Evolutionary conservation across 2,888 invertebrate species (phyloP), one percentile per base, ranked within the genome.

Genomic region (Nineta flava): DNA sequence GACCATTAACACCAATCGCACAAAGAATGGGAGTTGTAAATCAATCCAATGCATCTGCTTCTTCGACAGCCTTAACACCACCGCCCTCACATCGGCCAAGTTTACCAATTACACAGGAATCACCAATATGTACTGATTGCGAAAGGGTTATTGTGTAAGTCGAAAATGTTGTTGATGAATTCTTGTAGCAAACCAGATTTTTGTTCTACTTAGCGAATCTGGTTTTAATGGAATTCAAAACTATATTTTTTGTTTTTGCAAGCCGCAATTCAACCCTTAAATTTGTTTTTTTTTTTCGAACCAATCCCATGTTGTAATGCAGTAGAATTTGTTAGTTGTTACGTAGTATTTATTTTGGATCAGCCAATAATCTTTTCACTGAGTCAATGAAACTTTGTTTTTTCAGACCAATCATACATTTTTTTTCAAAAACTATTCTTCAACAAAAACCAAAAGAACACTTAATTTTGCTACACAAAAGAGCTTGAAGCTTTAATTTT

Each of bases 141-240:
- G 86, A 85, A 71, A 78, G 83, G 68, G 76, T 83, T 64, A 87
- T 91, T 69, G 83, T 85, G 91, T 91, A 82, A 85, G 83, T 81
- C 73, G n/a, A n/a, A 69, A 13, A n/a, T 21, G n/a, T 9, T 45
- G 45, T n/a, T 15, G n/a, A n/a, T 21, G 13, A 40, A 15, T 13
- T 40, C 16, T 13, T n/a, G 40, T 15, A 13, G 40, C 7, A 13
- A 40, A 15, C 40, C 26, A 26, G 45, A 19, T 44, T 15, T 44
- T 26, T 5, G 2, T 7, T 26, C 26, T 26, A 26, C 26, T 26
- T 26, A 26, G 6, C n/a, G n/a, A 13, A 13, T 15, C 13, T 40
- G 40, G 16, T 12, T n/a, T 16, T 26, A 26, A 6, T 26, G 7
- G 26, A 17, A 15, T 16, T 42, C 42, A 42, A 42, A 42, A 42